These are phyloP conservation scores for Heteromyza rotundicornis DNA, from an alignment of 2,888 invertebrate genomes.

Conservation along the genomic window DNA sequence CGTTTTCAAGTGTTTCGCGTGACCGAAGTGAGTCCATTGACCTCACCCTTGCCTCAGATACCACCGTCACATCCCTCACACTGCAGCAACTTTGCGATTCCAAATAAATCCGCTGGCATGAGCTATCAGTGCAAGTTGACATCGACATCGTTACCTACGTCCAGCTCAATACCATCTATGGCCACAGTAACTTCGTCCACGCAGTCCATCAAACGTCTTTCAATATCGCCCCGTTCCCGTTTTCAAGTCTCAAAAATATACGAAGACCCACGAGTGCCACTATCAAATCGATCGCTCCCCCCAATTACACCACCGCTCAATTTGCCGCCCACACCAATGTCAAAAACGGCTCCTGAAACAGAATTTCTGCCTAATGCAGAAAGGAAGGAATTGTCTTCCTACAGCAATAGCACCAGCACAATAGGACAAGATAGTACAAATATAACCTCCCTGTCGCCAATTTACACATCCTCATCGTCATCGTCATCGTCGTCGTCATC, in stretches of 20 bases:
- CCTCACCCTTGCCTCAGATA: conserved; percentile 50
- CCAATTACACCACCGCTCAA: conserved; percentile 55
- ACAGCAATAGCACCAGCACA: conserved; percentile 14
- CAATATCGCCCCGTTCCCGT: conserved; percentile 59
- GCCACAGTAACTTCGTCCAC: conserved; percentile 55
- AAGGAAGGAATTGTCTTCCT: neutral
- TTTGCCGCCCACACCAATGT: conserved; percentile 54
- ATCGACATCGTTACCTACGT: conserved; percentile 45
- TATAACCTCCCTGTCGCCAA: neutral
- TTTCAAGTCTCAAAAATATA: conserved; percentile 59
- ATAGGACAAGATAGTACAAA: conserved; percentile 25
- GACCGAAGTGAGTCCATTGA: conserved; percentile 52
- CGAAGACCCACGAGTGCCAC: conserved; percentile 54
- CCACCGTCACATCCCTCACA: conserved; percentile 32
- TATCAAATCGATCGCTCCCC: conserved; percentile 43
- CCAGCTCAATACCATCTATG: conserved; percentile 55
- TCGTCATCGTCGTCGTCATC: conserved; percentile 36
- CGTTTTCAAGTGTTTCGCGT: conserved; percentile 63
- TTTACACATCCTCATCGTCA: conserved; percentile 10
- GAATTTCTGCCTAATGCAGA: conserved; percentile 14
- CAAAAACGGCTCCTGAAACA: conserved; percentile 27
- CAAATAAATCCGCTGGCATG: conserved; percentile 35
- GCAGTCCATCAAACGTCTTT: conserved; percentile 55
- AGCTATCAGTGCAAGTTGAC: neutral
- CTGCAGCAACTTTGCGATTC: conserved; percentile 18